phyloP scores from a whole-genome alignment of 2,113 vertebrate species.

The Psittacara wagleri region DNA sequence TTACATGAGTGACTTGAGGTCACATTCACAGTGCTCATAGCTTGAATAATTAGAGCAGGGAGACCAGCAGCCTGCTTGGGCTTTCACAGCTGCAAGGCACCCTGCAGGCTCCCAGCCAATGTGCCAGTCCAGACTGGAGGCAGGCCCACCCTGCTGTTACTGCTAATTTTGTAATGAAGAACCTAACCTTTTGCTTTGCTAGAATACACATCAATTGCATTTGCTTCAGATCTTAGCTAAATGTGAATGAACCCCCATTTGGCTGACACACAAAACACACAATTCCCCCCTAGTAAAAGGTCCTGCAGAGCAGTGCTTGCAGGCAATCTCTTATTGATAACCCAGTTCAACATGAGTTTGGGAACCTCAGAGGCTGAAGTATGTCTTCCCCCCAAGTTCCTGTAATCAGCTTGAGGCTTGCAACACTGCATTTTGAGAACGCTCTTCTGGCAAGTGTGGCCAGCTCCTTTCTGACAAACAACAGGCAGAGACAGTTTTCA shows the following conservation, averaged over 20 bases:
- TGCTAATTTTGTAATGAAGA: constrained; percentile 46
- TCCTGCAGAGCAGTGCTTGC: not conserved
- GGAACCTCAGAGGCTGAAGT: not conserved
- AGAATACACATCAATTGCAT: not conserved
- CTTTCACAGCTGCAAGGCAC: constrained; percentile 23
- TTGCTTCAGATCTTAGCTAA: not conserved
- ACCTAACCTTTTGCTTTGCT: constrained; percentile 44
- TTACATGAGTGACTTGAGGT: not conserved
- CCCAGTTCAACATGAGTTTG: not conserved
- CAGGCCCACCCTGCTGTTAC: constrained; percentile 27
- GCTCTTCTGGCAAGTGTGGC: not conserved
- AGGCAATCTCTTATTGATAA: not conserved
- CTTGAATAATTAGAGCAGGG: constrained; percentile 46
- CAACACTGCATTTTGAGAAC: not conserved
- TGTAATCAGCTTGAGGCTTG: not conserved
- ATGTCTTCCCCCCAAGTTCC: not conserved
- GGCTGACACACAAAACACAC: not conserved
- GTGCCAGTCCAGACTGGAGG: constrained; percentile 28
- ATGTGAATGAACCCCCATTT: not conserved
- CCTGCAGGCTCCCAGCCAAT: not conserved
- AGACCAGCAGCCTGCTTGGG: constrained; percentile 13
- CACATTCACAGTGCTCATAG: constrained; percentile 17
- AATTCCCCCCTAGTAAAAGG: not conserved
- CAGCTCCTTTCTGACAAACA: not conserved
- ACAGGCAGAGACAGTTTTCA: not conserved